These are phyloP conservation scores for Cyprinus carpio DNA, from an alignment of 2,113 vertebrate genomes.

Conservation along the genomic window DNA sequence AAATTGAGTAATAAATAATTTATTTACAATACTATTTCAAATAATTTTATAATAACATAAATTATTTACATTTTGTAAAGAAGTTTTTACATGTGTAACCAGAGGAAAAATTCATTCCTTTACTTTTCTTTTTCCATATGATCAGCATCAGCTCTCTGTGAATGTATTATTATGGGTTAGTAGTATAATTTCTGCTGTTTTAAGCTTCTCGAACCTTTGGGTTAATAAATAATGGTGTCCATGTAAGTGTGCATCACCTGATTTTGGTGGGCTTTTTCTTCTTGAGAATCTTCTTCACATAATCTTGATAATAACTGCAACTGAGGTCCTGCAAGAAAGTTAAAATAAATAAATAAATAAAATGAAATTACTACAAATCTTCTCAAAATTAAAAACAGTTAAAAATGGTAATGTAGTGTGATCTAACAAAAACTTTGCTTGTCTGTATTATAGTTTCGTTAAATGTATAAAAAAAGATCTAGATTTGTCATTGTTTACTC, in stretches of 20 bases:
- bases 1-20: no score
- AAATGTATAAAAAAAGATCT: neutral
- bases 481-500: neutral
- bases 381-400: neutral
- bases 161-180: neutral
- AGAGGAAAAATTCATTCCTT: no score
- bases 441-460: no score
- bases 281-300: conserved; percentile 81
- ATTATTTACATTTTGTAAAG: no score
- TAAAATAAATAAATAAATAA: no score
- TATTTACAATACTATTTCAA: no score
- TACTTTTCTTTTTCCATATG: no score
- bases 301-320: conserved; percentile 78
- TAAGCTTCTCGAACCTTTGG: neutral
- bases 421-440: neutral
- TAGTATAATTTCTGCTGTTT: neutral
- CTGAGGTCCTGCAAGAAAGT: conserved; percentile 70
- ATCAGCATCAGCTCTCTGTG: neutral
- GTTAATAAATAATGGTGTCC: neutral
- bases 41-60: no score
- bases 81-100: no score
- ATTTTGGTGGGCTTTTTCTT: conserved; percentile 65
- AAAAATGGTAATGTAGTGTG: neutral
- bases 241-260: conserved; percentile 65
- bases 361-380: no score